A percentile compares a stretch with the other conserved stretches of the same genome.
Conservation (phyloP, 2,888 invertebrate species). For the Melinopterus prodromus region DNA sequence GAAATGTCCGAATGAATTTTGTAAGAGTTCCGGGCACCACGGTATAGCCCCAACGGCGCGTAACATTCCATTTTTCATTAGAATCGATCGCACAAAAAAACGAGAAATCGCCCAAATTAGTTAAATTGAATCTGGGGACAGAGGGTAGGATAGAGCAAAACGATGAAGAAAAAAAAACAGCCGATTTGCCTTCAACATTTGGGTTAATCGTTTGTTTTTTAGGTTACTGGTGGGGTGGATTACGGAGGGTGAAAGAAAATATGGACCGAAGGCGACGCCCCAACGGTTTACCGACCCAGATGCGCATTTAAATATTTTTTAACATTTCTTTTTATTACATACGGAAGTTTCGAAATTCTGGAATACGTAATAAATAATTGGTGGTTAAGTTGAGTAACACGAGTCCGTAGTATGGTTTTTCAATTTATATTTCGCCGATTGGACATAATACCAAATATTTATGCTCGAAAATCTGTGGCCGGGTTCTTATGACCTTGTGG, state of each 20-base stretch:
- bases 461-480: too few species aligned
- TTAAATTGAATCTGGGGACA: not conserved
- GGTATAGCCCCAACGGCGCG: not conserved
- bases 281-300: not conserved
- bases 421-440: too few species aligned
- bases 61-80: not conserved
- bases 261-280: not conserved
- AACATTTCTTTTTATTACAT: too few species aligned
- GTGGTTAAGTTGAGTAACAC: too few species aligned
- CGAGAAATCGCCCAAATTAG: not conserved
- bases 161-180: not conserved
- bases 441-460: too few species aligned
- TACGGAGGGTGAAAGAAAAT: not conserved
- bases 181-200: not conserved
- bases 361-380: too few species aligned
- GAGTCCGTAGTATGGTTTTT: too few species aligned
- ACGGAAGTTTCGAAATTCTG: too few species aligned
- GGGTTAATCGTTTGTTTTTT: slow-evolving; percentile 4
- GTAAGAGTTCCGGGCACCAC: not conserved
- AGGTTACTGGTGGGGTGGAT: not conserved
- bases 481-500: too few species aligned
- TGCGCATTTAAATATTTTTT: not conserved
- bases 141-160: not conserved
- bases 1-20: not conserved
- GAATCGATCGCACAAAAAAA: not conserved